A percentile compares a stretch with the other conserved stretches of the same genome.
phyloP scores from a whole-genome alignment of 2,797 vertebrate genomes.

The Anguilla obscura region DNA sequence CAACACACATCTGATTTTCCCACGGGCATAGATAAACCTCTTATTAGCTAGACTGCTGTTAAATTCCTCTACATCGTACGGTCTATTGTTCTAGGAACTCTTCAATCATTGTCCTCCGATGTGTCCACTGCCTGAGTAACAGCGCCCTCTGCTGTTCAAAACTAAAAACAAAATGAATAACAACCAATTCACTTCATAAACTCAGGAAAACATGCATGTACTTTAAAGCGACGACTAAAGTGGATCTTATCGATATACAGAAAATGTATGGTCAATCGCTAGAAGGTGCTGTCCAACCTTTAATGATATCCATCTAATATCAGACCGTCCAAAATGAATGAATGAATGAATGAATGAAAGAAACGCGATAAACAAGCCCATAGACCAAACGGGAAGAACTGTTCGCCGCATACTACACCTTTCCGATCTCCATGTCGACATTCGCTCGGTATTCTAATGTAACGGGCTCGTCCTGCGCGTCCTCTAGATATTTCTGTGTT shows the following conservation, averaged over 20 bases:
- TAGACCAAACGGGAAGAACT: not conserved
- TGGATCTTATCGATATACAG: not conserved
- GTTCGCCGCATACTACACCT: slow-evolving; percentile 68
- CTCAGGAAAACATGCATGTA: not conserved
- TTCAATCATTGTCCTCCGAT: slow-evolving; percentile 6
- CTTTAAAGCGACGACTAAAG: too few species aligned
- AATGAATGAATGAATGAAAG: not conserved
- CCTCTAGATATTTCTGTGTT: slow-evolving; percentile 68
- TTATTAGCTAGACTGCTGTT: slow-evolving; percentile 2
- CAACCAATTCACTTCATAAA: not conserved
- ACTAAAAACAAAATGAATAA: not conserved
- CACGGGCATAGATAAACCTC: not conserved
- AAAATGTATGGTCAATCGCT: not conserved
- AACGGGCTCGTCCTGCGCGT: slow-evolving; percentile 71
- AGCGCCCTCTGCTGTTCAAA: slow-evolving; percentile 30
- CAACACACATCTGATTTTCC: not conserved
- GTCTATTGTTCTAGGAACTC: slow-evolving; percentile 34
- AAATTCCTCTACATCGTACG: slow-evolving; percentile 33
- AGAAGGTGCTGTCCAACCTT: not conserved
- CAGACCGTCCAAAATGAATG: not conserved
- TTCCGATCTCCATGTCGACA: slow-evolving; percentile 76
- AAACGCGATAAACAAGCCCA: not conserved
- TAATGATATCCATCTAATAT: not conserved
- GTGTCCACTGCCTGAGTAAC: slow-evolving; percentile 1
- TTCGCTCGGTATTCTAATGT: slow-evolving; percentile 76